A percentile compares a stretch with the other conserved stretches of the same genome.
phyloP scores from a whole-genome alignment of 2,888 invertebrate genomes.

The Amiota mariae region DNA sequence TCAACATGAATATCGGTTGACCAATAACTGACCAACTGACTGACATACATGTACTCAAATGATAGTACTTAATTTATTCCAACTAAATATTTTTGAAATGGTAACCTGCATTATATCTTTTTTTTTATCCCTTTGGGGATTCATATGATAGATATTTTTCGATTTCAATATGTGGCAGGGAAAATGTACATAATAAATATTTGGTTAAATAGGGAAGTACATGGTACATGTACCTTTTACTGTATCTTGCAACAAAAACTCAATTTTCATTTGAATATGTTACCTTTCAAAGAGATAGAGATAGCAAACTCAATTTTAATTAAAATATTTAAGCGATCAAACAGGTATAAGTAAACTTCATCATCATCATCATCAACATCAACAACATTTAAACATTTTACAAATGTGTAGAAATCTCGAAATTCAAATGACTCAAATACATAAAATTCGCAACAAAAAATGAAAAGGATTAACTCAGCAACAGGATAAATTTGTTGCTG shows the following conservation, averaged over 20 bases:
- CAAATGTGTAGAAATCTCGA: conserved; percentile 19
- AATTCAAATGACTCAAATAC: conserved; percentile 24
- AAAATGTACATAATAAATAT: no score
- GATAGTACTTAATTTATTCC: no score
- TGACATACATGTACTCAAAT: conserved; percentile 10
- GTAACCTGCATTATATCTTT: no score
- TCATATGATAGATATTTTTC: no score
- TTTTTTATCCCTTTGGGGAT: no score
- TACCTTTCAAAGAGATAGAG: not conserved
- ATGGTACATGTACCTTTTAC: no score
- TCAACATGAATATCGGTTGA: not conserved
- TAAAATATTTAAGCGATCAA: conserved; percentile 65
- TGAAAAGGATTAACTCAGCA: conserved; percentile 52
- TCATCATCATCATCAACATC: conserved; percentile 47
- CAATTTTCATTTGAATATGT: not conserved
- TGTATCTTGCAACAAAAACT: not conserved
- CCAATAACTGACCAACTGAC: not conserved
- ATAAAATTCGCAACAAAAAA: conserved; percentile 11
- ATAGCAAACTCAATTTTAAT: conserved; percentile 45
- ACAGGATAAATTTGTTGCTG: conserved; percentile 64
- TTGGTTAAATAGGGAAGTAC: no score
- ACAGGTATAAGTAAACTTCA: conserved; percentile 56
- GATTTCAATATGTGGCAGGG: no score
- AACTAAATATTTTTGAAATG: no score
- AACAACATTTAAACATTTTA: conserved; percentile 38